phyloP scores from a whole-genome alignment of 2,113 vertebrate species.

The Clarias gariepinus region DNA sequence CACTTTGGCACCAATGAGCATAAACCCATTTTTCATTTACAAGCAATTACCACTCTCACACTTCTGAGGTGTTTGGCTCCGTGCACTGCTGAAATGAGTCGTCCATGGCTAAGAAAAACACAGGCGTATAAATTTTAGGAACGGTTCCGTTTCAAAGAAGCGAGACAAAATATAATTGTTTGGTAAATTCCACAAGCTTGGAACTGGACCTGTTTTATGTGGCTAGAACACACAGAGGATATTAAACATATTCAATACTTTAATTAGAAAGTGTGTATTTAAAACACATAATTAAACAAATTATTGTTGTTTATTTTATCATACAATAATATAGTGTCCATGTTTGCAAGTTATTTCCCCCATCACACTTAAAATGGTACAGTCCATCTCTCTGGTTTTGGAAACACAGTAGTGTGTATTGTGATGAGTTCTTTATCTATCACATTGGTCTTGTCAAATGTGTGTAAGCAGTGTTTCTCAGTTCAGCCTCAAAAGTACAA shows the following conservation, averaged over 20 bases:
- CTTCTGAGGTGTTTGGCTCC: conserved; percentile 34
- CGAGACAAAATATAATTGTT: conserved; percentile 26
- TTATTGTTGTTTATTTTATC: conserved; percentile 8
- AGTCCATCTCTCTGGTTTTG: background rate
- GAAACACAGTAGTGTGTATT: background rate
- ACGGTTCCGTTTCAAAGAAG: conserved; percentile 27
- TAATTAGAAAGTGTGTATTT: conserved; percentile 21
- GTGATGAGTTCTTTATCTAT: background rate
- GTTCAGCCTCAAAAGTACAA: background rate
- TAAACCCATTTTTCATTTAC: conserved; percentile 46
- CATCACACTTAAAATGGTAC: background rate
- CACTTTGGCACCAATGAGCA: conserved; percentile 28
- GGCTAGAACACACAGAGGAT: background rate
- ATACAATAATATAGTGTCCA: background rate
- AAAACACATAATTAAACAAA: background rate
- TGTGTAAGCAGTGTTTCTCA: conserved; percentile 1
- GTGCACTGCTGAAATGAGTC: conserved; percentile 17
- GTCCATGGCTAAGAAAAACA: conserved; percentile 27
- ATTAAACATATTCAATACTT: conserved; percentile 16
- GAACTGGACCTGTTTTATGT: conserved; percentile 34
- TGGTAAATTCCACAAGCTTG: conserved; percentile 8
- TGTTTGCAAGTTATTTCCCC: background rate
- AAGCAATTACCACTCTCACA: conserved; percentile 50
- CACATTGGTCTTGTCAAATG: background rate
- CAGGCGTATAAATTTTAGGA: background rate